Evolutionary conservation across 2,113 vertebrate genomes (phyloP), one percentile per base, ranked within the genome.

Genomic region (Mystacornis crossleyi): DNA sequence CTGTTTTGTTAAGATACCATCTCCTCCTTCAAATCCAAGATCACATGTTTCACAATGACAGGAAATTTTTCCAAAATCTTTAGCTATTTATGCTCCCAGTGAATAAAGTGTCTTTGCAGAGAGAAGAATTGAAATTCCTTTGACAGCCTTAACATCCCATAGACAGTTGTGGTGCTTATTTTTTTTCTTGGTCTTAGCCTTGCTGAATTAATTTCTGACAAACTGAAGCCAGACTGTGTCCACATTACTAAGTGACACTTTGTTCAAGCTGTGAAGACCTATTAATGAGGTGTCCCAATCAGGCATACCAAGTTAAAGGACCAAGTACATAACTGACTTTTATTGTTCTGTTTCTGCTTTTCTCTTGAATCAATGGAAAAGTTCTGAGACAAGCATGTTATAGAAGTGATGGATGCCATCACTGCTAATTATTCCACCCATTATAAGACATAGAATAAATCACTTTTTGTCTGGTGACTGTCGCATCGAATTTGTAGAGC

Each of bases 341-440:
- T 85, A 94, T 66, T 93, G 86, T 81, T 82, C 74, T 70, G 40
- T 55, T 80, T 60, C 54, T 57, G 29, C 36, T 88, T 83, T 93
- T 94, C 83, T 90, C 85, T 31, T 80, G 73, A 85, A 61, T 90
- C 70, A 93, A 6, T 80, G 78, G 89, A 86, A 70, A 92, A 93
- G 75, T 96, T 95, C 92, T 85, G 81, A 96, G 94, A 96, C 94
- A 95, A 95, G 93, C 94, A 95, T 94, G 95, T 94, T 97, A 91
- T 69, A 96, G 89, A 97, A 95, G 96, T 98, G 97, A 98, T 97
- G 97, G 97, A 98, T 98, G 97, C 97, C 96, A 97, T 83, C 65
- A 77, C 90, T 95, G 96, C 95, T 98, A 98, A 98, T 98, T 98
- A 98, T 98, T 96, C 93, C 91, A 91, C 93, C 96, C 96, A 97